phyloP scores from a whole-genome alignment of 2,113 vertebrate species.

The Pogonocichla stellata region DNA sequence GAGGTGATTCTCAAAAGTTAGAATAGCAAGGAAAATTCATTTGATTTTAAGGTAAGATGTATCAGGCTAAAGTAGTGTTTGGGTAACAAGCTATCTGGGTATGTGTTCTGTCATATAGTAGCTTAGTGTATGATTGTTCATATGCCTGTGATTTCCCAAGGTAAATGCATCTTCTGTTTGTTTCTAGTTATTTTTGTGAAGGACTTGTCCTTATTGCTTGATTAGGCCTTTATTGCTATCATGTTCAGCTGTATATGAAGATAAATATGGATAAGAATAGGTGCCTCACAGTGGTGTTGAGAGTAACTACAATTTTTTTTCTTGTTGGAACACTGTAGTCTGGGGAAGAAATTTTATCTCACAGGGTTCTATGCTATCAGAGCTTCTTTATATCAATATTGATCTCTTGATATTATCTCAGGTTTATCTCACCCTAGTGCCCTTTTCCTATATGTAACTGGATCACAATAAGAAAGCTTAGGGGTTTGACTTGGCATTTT shows the following conservation, averaged over 20 bases:
- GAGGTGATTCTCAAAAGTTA: not conserved
- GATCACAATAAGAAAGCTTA: not conserved
- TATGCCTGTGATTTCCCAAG: not conserved
- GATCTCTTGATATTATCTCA: not conserved
- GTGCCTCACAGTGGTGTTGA: not conserved
- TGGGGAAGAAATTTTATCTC: not conserved
- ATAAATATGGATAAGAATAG: not conserved
- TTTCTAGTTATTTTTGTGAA: not conserved
- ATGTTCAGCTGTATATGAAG: not conserved
- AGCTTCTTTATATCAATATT: not conserved
- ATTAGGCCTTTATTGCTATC: not conserved
- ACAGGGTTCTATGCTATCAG: not conserved
- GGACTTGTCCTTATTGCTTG: not conserved
- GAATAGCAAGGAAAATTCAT: not conserved
- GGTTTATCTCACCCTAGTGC: not conserved
- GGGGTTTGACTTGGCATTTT: not conserved
- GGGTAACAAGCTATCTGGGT: not conserved
- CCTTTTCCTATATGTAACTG: not conserved
- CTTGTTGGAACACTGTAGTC: not conserved
- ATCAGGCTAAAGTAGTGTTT: not conserved
- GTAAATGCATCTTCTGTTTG: not conserved
- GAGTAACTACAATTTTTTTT: not conserved
- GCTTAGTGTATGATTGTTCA: not conserved
- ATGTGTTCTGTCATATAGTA: not conserved
- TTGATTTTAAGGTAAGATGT: not conserved